Evolutionary conservation across 1,140 invertebrate genomes (phyloP), one percentile per base, ranked within the genome.

Genomic region (Caerostris darwini): DNA sequence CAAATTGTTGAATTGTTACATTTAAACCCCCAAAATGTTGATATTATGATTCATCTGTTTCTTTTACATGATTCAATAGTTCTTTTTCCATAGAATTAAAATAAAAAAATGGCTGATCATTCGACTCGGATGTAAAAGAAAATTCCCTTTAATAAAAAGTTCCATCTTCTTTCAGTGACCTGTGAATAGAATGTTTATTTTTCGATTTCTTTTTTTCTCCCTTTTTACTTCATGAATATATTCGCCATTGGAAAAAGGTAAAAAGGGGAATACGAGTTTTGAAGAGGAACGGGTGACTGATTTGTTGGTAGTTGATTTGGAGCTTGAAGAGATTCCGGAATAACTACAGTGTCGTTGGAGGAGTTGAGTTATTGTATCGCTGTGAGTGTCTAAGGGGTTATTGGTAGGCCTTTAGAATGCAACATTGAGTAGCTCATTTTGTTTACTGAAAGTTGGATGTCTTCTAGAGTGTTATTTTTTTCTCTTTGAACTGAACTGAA

Each of bases 231-330:
- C 34, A 77, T 77, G 71, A 77, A 77, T 77, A 77, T 50, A 77
- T 77, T 50, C 71, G 3, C 71, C 34, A 50, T 77, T 14, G n/a
- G 10, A 67, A 67, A 3, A 10, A 77, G 53, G 50, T 12, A 77
- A 8, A 10, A 50, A 77, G 7, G 71, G 34, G 34, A 34, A 12
- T 12, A 12, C 10, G 34, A 77, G 34, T 12, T 53, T 7, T 77
- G 71, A 77, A 12, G 71, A 53, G 71, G 10, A 50, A 34, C 10
- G 71, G 4, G 14, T 77, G 71, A 77, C 19, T 77, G 71, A 50
- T 77, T 77, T 53, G 71, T 12, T 50, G 71, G 71, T 77, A 77
- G 71, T 10, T 77, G n/a, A n/a, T n/a, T n/a, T n/a, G 7, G 71
- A 7, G 34, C 7, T 14, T 53, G 34, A 34, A 50, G 71, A 50